Base-by-base conservation (phyloP, 1,140 invertebrate species). In the Drosophila arawakana region DNA sequence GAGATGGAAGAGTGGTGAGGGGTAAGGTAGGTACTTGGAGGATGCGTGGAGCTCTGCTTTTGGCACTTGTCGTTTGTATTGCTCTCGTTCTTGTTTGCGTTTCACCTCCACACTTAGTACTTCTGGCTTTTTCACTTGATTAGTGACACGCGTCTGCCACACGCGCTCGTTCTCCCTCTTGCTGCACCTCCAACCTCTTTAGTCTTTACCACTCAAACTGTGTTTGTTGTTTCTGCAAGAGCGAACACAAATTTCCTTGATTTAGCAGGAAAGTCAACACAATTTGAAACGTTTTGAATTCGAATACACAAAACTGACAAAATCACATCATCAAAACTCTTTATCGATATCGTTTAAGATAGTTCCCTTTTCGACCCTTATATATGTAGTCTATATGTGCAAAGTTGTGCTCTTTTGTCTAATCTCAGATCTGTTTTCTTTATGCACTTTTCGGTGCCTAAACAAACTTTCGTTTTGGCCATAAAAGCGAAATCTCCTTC, bases 131-230 rank as follows among this genome's bases (percentile, higher is more conserved):
- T 72, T 58, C 73, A 74, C 67, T 89, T 89, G 74, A 89, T 88
- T 88, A 84, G 77, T 65, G 80, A 81, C 84, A 89, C 80, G 83
- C 83, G 83, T 84, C 15, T 63, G 63, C 44, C 62, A 57, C 63
- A 66, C 62, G 57, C 58, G 15, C 15, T 11, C 11, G 13, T 6
- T 30, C 57, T 18, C 30, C 30, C 68, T 8, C 55, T 18, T 1
- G 1, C 18, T 21, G 18, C 18, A 21, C 18, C 18, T 21, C 18
- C 18, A 21, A 52, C 15, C 30, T 18, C 54, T 3, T 21, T 13
- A 15, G 7, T 30, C 30, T 13, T 59, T 58, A 52, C 37, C 34
- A 13, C 11, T 30, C 35, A 35, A 49, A 62, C 41, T 55, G 44
- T 55, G 44, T 58, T 49, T 60, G 76, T 83, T 81, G 71, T 86